Conservation (phyloP, 2,113 vertebrate genomes). For the Rallus limicola region DNA sequence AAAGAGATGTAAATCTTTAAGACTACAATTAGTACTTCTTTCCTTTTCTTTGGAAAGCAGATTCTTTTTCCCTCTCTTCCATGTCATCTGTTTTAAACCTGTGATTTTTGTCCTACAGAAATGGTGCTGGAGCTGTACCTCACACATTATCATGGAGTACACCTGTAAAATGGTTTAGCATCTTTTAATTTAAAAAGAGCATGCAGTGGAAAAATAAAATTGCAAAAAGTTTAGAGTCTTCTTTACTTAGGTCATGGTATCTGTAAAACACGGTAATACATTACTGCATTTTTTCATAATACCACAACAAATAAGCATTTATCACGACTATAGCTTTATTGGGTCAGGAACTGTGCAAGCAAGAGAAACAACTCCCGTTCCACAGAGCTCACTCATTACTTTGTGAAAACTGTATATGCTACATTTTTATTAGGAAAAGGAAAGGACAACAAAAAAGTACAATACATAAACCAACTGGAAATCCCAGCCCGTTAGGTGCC, state of each 20-base stretch:
- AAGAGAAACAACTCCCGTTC: neutral
- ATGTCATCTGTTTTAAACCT: neutral
- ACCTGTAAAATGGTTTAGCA: neutral
- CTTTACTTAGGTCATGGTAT: neutral
- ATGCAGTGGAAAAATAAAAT: neutral
- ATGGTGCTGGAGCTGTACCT: neutral
- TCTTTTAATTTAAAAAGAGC: neutral
- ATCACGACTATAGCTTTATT: neutral
- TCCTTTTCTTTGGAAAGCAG: neutral
- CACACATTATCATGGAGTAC: neutral
- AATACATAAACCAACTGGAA: neutral
- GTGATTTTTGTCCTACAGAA: neutral
- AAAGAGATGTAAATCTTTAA: neutral
- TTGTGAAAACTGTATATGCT: neutral
- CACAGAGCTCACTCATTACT: neutral
- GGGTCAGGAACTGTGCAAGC: neutral
- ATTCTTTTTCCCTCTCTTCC: rapidly evolving
- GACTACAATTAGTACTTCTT: neutral
- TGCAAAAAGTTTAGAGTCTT: neutral
- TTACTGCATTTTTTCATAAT: neutral
- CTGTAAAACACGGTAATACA: neutral
- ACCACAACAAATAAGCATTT: neutral
- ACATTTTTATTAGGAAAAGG: neutral
- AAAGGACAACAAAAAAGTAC: neutral
- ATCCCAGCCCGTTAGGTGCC: neutral